Percentiles rank a stretch among this genome's conserved stretches.
phyloP scores from a whole-genome alignment of 2,888 invertebrate genomes.

The Coelopa pilipes region DNA sequence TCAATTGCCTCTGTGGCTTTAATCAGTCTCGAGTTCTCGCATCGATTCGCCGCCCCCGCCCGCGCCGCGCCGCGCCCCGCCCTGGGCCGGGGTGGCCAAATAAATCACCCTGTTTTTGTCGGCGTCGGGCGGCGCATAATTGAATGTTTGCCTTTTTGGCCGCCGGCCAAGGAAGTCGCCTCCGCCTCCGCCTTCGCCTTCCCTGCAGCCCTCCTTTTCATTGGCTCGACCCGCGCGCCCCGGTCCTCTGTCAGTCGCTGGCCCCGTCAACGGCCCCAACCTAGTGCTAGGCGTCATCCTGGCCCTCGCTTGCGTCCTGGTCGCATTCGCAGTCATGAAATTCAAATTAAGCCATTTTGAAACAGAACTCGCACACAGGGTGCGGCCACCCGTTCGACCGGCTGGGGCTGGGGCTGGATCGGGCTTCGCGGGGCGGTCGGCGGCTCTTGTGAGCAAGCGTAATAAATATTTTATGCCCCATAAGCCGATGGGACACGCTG shows the following conservation, averaged over 20 bases:
- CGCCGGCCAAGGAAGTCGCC: neutral
- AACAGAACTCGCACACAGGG: constrained; percentile 1
- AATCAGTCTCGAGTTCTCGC: constrained; percentile 3
- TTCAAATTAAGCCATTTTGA: constrained; percentile 33
- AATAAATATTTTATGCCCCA: constrained; percentile 35
- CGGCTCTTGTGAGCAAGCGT: neutral
- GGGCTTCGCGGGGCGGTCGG: no score
- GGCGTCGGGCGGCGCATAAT: constrained; percentile 6
- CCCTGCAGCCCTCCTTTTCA: no score
- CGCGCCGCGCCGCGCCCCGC: no score
- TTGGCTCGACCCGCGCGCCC: no score
- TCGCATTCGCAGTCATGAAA: constrained; percentile 24
- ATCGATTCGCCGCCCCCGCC: no score
- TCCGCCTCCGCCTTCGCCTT: neutral
- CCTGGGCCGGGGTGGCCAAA: no score
- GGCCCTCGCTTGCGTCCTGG: neutral
- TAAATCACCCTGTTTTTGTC: constrained; percentile 20
- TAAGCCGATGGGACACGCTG: constrained; percentile 28
- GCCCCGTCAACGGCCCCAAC: neutral
- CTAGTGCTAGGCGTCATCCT: neutral
- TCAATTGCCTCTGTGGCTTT: constrained; percentile 3
- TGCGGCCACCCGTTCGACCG: neutral
- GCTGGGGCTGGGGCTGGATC: neutral
- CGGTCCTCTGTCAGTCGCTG: no score
- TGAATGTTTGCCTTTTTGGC: constrained; percentile 15